These are phyloP conservation scores for Uropsilus gracilis DNA, from an alignment of 2,113 vertebrate genomes.

Conservation along the genomic window DNA sequence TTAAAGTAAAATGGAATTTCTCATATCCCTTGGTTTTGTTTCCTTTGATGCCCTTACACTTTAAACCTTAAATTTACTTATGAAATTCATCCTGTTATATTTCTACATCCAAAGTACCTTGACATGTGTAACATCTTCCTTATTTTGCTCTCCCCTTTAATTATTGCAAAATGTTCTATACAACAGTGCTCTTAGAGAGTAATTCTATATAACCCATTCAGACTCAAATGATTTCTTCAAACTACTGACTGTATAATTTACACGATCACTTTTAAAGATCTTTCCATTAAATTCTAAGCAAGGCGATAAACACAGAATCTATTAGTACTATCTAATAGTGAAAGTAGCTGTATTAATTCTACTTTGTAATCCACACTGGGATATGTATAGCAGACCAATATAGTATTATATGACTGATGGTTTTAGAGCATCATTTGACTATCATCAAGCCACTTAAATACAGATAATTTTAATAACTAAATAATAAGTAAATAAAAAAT, in stretches of 20 bases:
- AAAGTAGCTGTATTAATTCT: not conserved
- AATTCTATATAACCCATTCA: not conserved
- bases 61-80: not conserved
- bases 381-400: not conserved
- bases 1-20: slow-evolving; percentile 1
- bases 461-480: not conserved
- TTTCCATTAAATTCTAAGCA: not conserved
- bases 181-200: not conserved
- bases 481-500: not conserved
- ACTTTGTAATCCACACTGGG: not conserved
- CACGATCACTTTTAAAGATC: not conserved
- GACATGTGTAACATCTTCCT: not conserved
- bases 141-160: not conserved
- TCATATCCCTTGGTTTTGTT: not conserved
- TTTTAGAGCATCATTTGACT: not conserved
- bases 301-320: not conserved
- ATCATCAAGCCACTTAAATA: not conserved
- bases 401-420: not conserved
- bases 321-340: not conserved
- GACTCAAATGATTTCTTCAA: not conserved
- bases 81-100: not conserved
- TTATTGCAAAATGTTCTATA: not conserved
- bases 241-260: not conserved
- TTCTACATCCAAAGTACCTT: not conserved
- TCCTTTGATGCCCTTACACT: not conserved